A percentile compares a stretch with the other conserved stretches of the same genome.
These are phyloP conservation scores for Drosophila ochracea DNA, from an alignment of 2,888 invertebrate species.

Conservation along the genomic window DNA sequence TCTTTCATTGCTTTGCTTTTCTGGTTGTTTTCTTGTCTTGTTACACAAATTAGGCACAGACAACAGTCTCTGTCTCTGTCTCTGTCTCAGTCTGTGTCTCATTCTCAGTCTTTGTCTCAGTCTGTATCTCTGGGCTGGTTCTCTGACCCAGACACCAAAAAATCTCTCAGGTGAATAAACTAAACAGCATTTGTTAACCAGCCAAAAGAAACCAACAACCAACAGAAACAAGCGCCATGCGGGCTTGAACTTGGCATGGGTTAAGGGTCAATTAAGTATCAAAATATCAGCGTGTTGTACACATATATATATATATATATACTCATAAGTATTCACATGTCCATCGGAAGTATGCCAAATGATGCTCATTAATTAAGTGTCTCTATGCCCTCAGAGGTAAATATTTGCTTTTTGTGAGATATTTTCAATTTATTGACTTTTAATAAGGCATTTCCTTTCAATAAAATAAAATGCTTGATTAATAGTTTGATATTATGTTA, in stretches of 20 bases:
- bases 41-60: constrained; percentile 55
- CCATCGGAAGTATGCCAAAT: constrained; percentile 52
- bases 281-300: constrained; percentile 32
- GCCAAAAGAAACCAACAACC: background rate
- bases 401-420: constrained; percentile 5
- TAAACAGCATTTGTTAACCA: constrained; percentile 10
- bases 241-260: constrained; percentile 50
- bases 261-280: constrained; percentile 42
- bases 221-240: constrained; percentile 45
- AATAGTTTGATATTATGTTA: background rate
- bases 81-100: background rate
- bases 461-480: constrained; percentile 5
- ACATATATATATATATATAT: too few relatives aligned
- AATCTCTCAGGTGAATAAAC: constrained; percentile 34
- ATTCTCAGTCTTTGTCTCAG: constrained; percentile 2
- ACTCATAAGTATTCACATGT: background rate
- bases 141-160: constrained; percentile 26
- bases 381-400: constrained; percentile 2
- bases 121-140: constrained; percentile 3
- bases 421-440: constrained; percentile 46
- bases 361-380: constrained; percentile 43
- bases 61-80: constrained; percentile 8
- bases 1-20: constrained; percentile 19
- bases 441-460: constrained; percentile 56
- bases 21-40: constrained; percentile 41